phyloP scores from a whole-genome alignment of 2,113 vertebrate species.

The Argyrosomus japonicus region DNA sequence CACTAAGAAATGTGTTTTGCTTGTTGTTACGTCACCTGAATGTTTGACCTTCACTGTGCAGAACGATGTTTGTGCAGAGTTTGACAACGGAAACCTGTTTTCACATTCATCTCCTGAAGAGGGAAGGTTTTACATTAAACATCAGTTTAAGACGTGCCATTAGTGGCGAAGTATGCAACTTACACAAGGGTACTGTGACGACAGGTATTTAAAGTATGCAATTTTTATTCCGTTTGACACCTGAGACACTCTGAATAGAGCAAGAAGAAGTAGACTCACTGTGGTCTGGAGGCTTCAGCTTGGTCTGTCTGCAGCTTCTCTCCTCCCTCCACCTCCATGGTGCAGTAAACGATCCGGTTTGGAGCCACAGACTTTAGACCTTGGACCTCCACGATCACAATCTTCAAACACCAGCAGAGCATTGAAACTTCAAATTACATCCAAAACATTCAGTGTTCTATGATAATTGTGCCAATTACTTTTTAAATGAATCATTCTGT shows the following conservation, averaged over 20 bases:
- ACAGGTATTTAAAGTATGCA: neutral
- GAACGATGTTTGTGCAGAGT: neutral
- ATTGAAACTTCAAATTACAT: neutral
- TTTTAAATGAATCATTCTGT: too few species aligned
- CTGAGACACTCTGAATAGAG: neutral
- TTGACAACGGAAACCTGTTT: neutral
- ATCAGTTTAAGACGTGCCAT: too few species aligned
- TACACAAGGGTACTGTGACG: neutral
- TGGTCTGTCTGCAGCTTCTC: slow-evolving; percentile 98
- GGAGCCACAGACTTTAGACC: slow-evolving; percentile 94
- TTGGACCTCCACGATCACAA: slow-evolving; percentile 96
- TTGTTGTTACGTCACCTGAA: neutral
- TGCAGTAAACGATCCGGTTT: slow-evolving; percentile 97
- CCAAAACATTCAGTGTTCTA: neutral
- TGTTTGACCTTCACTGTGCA: neutral
- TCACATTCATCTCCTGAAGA: too few species aligned
- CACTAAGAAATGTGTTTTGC: neutral
- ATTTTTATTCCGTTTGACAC: neutral
- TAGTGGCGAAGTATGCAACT: neutral
- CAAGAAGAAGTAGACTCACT: slow-evolving; percentile 85
- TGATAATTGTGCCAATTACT: neutral
- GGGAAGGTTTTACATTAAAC: too few species aligned
- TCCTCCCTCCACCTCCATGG: slow-evolving; percentile 98
- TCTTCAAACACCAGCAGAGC: slow-evolving; percentile 79
- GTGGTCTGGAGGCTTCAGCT: slow-evolving; percentile 96